Base-by-base conservation (phyloP, 1,140 invertebrate genomes). In the Whitmania pigra region DNA sequence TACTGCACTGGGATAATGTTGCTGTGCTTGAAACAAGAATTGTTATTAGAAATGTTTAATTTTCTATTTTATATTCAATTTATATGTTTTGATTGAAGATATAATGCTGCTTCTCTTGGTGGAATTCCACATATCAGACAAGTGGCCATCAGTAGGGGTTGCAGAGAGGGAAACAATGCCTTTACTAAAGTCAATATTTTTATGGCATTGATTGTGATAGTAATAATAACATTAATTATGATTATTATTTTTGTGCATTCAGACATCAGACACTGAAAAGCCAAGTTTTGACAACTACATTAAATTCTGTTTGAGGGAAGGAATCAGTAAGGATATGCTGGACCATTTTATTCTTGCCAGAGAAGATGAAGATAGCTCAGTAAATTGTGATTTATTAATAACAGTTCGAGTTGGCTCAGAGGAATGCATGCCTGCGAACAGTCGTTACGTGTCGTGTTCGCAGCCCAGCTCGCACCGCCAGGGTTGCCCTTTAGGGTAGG, bases 81-180 rank as follows among this genome's bases (percentile, higher is more conserved):
- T 57, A n/a, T n/a, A n/a, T 60, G n/a, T 60, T 60, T n/a, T 60
- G 13, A 49, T 49, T 49, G 9, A 17, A 70, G 69, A 22, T 81
- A 82, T 72, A 82, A 83, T 74, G 75, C 74, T 67, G 69, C 73
- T 22, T 82, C 78, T 78, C 77, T 85, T 49, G 84, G 79, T 13
- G 71, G 79, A 25, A 60, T 79, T 31, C 77, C 76, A 53, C 75
- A 75, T 67, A 77, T 84, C 1, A 71, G 80, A 36, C 60, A 74
- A 36, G 75, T 85, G 36, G 79, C 77, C 40, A 75, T 81, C 11
- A 78, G 78, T 40, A 75, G 84, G 70, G 84, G 85, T 13, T 78
- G 79, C 29, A 77, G 77, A 74, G 84, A 85, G 78, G 84, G 84
- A 67, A 85, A 85, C 74, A 80, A 82, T 74, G 84, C 84, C 15